Evolutionary conservation across 2,888 invertebrate species (phyloP).

Genomic region (Papilio protenor): DNA sequence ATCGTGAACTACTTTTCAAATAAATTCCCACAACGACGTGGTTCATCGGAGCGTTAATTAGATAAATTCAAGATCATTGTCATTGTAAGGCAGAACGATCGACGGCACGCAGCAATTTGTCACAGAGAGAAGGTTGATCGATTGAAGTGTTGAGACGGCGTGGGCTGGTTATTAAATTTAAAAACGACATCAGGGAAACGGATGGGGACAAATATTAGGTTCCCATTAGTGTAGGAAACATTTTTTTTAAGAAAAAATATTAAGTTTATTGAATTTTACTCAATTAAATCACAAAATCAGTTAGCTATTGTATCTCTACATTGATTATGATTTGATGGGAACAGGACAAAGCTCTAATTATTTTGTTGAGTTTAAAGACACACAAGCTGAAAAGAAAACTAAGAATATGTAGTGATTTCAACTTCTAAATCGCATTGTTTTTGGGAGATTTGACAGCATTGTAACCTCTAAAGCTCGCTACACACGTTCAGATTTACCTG

Average conservation of each 20-base stretch:
- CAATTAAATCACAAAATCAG: background rate
- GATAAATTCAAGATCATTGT: slow-evolving; percentile 75
- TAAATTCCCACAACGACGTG: slow-evolving; percentile 64
- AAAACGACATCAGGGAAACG: background rate
- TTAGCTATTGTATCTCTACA: background rate
- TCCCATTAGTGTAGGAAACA: background rate
- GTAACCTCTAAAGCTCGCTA: background rate
- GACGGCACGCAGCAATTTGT: slow-evolving; percentile 77
- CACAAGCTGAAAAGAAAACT: background rate
- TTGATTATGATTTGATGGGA: background rate
- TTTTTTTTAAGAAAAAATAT: background rate
- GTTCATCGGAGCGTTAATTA: slow-evolving; percentile 72
- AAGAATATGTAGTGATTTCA: slow-evolving; percentile 44
- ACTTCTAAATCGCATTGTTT: background rate
- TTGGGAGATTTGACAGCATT: background rate
- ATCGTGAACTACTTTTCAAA: slow-evolving; percentile 45
- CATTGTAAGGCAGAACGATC: slow-evolving; percentile 66
- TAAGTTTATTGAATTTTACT: background rate
- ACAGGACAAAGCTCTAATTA: background rate
- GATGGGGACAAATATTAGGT: background rate
- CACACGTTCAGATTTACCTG: too few species aligned
- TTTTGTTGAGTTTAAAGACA: background rate
- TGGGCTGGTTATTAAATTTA: slow-evolving; percentile 5
- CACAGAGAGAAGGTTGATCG: slow-evolving; percentile 58
- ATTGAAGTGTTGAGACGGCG: slow-evolving; percentile 50